Evolutionary conservation across 1,140 invertebrate genomes (phyloP), one percentile per base, ranked within the genome.

Genomic region (Solenopsis invicta): DNA sequence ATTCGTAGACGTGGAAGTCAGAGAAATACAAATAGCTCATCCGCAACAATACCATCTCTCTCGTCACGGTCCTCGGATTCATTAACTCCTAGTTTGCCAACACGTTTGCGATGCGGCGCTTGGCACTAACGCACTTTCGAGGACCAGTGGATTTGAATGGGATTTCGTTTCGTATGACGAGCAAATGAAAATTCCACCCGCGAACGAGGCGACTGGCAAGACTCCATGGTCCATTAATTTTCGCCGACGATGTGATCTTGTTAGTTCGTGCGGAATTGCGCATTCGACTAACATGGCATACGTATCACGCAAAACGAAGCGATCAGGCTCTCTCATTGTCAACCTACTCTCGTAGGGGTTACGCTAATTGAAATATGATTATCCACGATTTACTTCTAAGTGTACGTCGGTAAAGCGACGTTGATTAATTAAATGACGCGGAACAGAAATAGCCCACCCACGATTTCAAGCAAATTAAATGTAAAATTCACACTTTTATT

Each of bases 21-120:
- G 12, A n/a, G 29, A 80, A 80, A 80, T 80, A 62, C 62, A 75
- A 74, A 82, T 74, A 50, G 29, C 69, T 62, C 56, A 74, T 61
- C 29, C 6, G 67, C 18, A 37, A 75, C 69, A 84, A 84, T 75
- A 13, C 9, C 29, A n/a, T n/a, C 29, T 50, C 66, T 34, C 45
- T 4, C 48, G 41, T 50, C 24, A 41, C 9, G n/a, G 16, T 74
- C 37, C 4, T 34, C 8, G 34, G 4, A 21, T 34, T 48, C 41
- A 21, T 34, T 21, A 72, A 74, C 62, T 67, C 29, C 48, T 12
- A 66, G 80, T 74, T 74, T 59, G 0, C 37, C 16, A 24, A 59
- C 24, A 48, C n/a, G 6, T 82, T 82, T 72, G 48, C 6, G 41
- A 8, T 41, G 41, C 8, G 41, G 41, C 41, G 5, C 4, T 1